phyloP scores from a whole-genome alignment of 1,140 invertebrate species.

The Drosophila repletoides region DNA sequence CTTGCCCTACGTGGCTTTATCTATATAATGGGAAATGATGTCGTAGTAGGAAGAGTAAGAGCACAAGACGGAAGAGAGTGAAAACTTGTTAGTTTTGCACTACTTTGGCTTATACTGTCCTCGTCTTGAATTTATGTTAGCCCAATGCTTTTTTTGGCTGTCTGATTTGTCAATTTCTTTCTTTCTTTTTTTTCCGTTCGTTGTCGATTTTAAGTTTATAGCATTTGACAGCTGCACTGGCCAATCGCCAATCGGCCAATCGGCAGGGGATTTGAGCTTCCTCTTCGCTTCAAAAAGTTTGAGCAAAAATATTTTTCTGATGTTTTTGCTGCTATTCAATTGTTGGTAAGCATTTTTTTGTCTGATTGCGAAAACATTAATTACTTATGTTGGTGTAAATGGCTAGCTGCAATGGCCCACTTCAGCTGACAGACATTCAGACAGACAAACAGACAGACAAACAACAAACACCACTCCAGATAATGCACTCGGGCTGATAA shows the following conservation, averaged over 20 bases:
- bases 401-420: conserved; percentile 24
- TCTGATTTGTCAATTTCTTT: conserved; percentile 28
- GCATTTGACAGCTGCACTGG: conserved; percentile 32
- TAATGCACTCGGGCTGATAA: conserved; percentile 46
- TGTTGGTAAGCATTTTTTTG: conserved; percentile 47
- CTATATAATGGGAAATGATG: conserved; percentile 64
- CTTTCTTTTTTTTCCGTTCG: conserved; percentile 8
- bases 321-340: conserved; percentile 30
- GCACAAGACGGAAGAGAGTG: too few relatives aligned
- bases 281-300: conserved; percentile 2
- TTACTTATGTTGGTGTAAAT: conserved; percentile 54
- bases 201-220: conserved; percentile 33
- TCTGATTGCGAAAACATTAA: conserved; percentile 45
- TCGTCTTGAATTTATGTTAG: conserved; percentile 27
- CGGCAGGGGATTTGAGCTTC: background rate
- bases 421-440: conserved; percentile 2
- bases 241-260: background rate
- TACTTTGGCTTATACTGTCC: conserved; percentile 42
- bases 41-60: conserved; percentile 17
- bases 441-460: background rate
- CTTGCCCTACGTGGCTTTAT: conserved; percentile 14
- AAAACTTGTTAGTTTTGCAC: background rate
- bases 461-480: conserved; percentile 12
- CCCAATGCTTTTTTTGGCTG: conserved; percentile 11
- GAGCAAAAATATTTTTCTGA: background rate